Evolutionary conservation across 2,797 vertebrate genomes (phyloP), one percentile per base, ranked within the genome.

Genomic region (Scarus forsteni): DNA sequence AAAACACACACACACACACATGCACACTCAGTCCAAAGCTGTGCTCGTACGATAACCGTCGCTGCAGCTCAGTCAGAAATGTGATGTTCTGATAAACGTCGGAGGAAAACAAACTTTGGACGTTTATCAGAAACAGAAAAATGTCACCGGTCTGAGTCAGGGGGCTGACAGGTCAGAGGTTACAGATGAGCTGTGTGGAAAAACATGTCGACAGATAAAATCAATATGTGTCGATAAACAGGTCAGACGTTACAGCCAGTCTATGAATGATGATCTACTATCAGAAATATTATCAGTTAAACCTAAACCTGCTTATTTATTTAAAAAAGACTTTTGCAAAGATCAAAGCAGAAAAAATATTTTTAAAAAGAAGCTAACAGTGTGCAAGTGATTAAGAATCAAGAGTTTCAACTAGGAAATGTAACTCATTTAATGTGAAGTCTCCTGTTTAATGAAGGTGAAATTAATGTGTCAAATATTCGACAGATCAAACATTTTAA

Each of bases 11-110:
- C 39, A 36, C 56, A 14, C 64, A n/a, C 67, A 54, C 77, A 65
- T 63, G 4, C 27, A 27, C 27, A 27, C 27, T 27, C 27, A 27
- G 27, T 27, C 27, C 39, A 65, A 74, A 82, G 73, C 81, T 88
- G 85, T 61, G 53, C 65, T 60, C 1, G 36, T 35, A 14, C 76
- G 77, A 89, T 91, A 91, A 84, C 46, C 45, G 6, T 14, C 34
- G 68, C 75, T 62, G 71, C 60, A 9, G 69, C 83, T 67, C 67
- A 3, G 59, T 2, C 13, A 78, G 56, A 75, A 73, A 74, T 36
- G 43, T 9, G 68, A 57, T 14, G 70, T 59, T 54, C 38, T 77
- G 83, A 85, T 81, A 80, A 87, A 73, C n/a, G 27, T 19, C 10
- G 34, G 39, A 45, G 5, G 1, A 8, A 3, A 39, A 48, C 75